These are phyloP conservation scores for Lepisosteus oculatus DNA, from an alignment of 2,113 vertebrate genomes.

Conservation along the genomic window DNA sequence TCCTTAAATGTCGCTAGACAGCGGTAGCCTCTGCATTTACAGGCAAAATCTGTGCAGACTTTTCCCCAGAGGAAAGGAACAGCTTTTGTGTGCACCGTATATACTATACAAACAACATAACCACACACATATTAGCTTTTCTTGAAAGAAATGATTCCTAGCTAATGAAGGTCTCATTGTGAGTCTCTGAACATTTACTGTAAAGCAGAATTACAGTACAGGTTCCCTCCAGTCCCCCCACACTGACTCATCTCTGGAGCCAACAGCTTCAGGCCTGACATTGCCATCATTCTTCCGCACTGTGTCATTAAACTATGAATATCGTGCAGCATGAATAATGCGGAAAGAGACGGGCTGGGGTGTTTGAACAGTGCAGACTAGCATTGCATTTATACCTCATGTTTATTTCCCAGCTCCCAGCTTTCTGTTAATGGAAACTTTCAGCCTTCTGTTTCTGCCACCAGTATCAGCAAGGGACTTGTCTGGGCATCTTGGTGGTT, in stretches of 20 bases:
- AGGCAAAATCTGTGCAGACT: no score
- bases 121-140: no score
- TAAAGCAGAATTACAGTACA: background rate
- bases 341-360: background rate
- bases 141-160: no score
- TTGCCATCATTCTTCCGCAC: constrained; percentile 12
- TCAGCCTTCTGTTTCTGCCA: background rate
- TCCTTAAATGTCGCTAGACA: no score
- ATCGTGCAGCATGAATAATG: constrained; percentile 1
- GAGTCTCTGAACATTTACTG: background rate
- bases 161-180: background rate
- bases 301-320: constrained; percentile 29
- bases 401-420: background rate
- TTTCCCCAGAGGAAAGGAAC: no score
- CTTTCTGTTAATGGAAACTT: background rate
- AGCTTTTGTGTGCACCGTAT: no score
- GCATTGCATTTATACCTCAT: background rate
- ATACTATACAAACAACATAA: no score
- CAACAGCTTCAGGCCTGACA: background rate
- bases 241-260: constrained; percentile 22
- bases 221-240: background rate
- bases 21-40: no score
- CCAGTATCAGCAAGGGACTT: background rate
- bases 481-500: background rate
- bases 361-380: background rate